These are phyloP conservation scores for Erebia palarica DNA, from an alignment of 2,888 invertebrate species.

Conservation along the genomic window DNA sequence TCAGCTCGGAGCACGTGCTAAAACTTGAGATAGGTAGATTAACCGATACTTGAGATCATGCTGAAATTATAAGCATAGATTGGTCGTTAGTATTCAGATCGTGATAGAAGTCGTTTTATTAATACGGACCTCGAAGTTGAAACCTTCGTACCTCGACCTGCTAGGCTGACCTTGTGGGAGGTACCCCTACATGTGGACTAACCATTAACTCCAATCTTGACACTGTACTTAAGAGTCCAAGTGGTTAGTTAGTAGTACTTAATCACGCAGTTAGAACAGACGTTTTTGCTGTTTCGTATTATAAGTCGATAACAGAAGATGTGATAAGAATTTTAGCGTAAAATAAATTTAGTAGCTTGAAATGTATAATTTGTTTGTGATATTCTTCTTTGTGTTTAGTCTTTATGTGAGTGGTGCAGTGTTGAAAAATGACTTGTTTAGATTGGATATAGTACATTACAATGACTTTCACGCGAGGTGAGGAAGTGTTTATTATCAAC, in stretches of 20 bases:
- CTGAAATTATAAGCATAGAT: too few relatives aligned
- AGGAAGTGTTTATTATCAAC: constrained; percentile 18
- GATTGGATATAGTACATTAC: constrained; percentile 80
- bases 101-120: not conserved
- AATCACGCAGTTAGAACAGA: constrained; percentile 33
- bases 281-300: constrained; percentile 22
- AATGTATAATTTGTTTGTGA: constrained; percentile 14
- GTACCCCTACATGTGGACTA: not conserved
- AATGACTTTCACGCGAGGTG: constrained; percentile 83
- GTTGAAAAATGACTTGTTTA: constrained; percentile 55
- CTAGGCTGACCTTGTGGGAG: not conserved
- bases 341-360: not conserved
- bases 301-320: constrained; percentile 17
- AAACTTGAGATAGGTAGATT: too few relatives aligned
- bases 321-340: constrained; percentile 16
- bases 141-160: not conserved
- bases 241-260: constrained; percentile 37
- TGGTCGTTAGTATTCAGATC: too few relatives aligned
- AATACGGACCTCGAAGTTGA: not conserved
- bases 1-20: too few relatives aligned
- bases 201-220: constrained; percentile 19
- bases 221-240: constrained; percentile 6
- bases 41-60: too few relatives aligned
- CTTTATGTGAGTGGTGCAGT: constrained; percentile 23
- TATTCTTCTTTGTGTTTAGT: constrained; percentile 21